Conservation (phyloP, 2,113 vertebrate genomes). For the Macrotus californicus region DNA sequence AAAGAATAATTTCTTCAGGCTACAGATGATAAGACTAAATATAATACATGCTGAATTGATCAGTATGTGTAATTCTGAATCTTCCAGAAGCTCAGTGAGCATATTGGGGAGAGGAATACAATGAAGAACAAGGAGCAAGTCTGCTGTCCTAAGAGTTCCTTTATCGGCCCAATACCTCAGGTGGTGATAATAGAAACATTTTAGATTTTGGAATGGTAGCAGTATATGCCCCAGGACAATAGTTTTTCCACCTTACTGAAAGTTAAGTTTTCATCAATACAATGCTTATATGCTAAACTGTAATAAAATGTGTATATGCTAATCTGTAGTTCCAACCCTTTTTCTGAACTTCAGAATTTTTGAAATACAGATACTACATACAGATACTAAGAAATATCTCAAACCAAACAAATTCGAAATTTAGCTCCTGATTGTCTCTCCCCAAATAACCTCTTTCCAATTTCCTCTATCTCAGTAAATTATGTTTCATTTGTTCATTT, state of each 20-base stretch:
- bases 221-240: neutral
- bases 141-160: neutral
- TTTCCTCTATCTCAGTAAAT: neutral
- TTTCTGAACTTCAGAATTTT: neutral
- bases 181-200: neutral
- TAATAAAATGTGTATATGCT: too few species aligned
- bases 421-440: neutral
- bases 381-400: neutral
- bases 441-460: neutral
- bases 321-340: neutral
- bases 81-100: neutral
- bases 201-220: neutral
- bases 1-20: neutral
- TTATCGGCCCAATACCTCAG: neutral
- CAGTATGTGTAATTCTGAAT: neutral
- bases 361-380: neutral
- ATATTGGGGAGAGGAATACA: neutral
- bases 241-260: neutral
- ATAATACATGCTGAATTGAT: neutral
- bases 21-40: neutral
- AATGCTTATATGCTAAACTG: neutral
- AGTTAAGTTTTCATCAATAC: neutral
- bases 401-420: neutral
- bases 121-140: neutral
- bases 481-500: neutral